Conservation (phyloP, 2,888 invertebrate genomes). For the Eupithecia abbreviata region DNA sequence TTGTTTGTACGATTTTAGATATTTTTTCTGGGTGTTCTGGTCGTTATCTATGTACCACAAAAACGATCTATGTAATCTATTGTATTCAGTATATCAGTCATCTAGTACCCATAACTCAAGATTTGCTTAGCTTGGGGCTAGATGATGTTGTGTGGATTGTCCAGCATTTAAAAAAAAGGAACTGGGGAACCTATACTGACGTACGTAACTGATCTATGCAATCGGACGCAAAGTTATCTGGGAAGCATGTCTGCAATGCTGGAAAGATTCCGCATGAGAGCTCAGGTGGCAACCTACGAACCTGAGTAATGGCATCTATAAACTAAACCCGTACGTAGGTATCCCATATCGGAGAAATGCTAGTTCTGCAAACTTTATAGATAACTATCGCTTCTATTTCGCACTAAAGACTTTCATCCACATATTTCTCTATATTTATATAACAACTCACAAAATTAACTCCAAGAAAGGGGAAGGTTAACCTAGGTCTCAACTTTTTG, state of each 20-base stretch:
- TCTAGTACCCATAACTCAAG: too few relatives aligned
- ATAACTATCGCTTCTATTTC: neutral
- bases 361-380: slow-evolving; percentile 18
- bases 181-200: neutral
- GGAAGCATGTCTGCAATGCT: slow-evolving; percentile 57
- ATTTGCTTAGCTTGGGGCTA: too few relatives aligned
- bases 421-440: too few relatives aligned
- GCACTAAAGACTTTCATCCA: neutral
- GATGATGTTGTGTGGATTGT: too few relatives aligned
- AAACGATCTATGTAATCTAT: too few relatives aligned
- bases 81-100: too few relatives aligned
- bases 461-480: neutral
- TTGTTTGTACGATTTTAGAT: too few relatives aligned
- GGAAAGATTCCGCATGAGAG: slow-evolving; percentile 57
- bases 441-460: neutral
- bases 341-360: slow-evolving; percentile 41
- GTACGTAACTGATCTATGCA: neutral
- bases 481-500: neutral
- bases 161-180: too few relatives aligned
- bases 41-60: too few relatives aligned
- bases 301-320: slow-evolving; percentile 63
- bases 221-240: neutral
- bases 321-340: slow-evolving; percentile 53
- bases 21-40: too few relatives aligned
- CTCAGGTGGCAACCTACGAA: slow-evolving; percentile 59